These are phyloP conservation scores for Drosophila sp. DNA, from an alignment of 1,140 invertebrate species.

Conservation along the genomic window DNA sequence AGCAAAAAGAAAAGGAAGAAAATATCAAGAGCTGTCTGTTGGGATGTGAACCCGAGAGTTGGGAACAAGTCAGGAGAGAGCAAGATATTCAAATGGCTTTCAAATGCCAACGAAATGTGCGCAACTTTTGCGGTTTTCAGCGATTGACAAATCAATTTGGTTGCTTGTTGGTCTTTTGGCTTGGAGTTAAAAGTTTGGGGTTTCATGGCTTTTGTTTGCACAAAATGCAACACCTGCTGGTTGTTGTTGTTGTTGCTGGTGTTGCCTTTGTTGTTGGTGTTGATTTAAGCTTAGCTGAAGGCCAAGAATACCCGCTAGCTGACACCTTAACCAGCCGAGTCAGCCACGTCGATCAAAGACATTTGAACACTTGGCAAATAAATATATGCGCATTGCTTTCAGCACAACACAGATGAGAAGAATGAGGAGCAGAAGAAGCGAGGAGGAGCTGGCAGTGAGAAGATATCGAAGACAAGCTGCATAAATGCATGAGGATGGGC, in stretches of 20 bases:
- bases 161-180: constrained; percentile 49
- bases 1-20: constrained; percentile 9
- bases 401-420: constrained; percentile 27
- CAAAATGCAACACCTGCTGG: constrained; percentile 72
- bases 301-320: constrained; percentile 55
- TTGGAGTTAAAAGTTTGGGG: constrained; percentile 19
- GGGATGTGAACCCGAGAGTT: constrained; percentile 18
- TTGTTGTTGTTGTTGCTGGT: constrained; percentile 45
- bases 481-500: constrained; percentile 76
- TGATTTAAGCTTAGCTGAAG: constrained; percentile 38
- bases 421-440: not conserved
- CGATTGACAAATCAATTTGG: constrained; percentile 82
- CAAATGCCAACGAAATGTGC: constrained; percentile 78
- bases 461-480: constrained; percentile 69
- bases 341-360: constrained; percentile 77
- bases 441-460: not conserved
- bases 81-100: constrained; percentile 78
- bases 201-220: constrained; percentile 46
- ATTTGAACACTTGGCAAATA: constrained; percentile 74
- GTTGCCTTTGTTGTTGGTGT: constrained; percentile 15
- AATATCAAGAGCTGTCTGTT: constrained; percentile 53
- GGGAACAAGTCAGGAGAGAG: constrained; percentile 16
- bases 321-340: constrained; percentile 51
- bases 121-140: constrained; percentile 74
- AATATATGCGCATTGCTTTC: constrained; percentile 75